Evolutionary conservation across 2,888 invertebrate genomes (phyloP).

Genomic region (Julus scandinavius): DNA sequence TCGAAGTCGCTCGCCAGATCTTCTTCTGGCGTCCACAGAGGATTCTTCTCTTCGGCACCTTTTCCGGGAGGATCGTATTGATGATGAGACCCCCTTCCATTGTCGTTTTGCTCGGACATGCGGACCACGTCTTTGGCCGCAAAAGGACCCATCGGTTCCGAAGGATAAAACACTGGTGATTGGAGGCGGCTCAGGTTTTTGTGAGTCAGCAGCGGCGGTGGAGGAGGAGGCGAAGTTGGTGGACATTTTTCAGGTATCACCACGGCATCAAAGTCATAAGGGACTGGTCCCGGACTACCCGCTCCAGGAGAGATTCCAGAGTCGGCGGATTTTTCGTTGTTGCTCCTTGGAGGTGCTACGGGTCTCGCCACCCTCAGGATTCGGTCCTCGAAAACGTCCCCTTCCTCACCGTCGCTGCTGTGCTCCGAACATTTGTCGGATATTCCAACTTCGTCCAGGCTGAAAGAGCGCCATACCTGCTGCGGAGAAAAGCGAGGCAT

Average conservation of each 20-base stretch:
- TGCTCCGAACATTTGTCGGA: slow-evolving; percentile 53
- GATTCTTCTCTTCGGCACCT: slow-evolving; percentile 63
- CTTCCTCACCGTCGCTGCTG: slow-evolving; percentile 61
- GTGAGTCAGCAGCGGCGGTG: not conserved
- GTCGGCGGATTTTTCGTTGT: slow-evolving; percentile 81
- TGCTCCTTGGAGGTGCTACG: slow-evolving; percentile 62
- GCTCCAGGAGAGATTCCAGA: slow-evolving; percentile 86
- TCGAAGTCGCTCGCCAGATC: slow-evolving; percentile 85
- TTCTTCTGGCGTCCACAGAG: slow-evolving; percentile 83
- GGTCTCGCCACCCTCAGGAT: slow-evolving; percentile 63
- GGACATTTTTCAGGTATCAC: slow-evolving; percentile 56
- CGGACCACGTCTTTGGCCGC: slow-evolving; percentile 61
- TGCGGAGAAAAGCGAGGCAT: slow-evolving; percentile 85
- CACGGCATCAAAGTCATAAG: slow-evolving; percentile 55
- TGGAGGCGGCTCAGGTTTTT: slow-evolving; percentile 58
- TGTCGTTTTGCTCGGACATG: slow-evolving; percentile 60
- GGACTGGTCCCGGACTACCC: slow-evolving; percentile 68
- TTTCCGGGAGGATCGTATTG: not conserved
- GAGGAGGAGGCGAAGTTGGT: not conserved
- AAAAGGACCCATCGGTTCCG: slow-evolving; percentile 61
- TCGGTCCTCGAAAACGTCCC: slow-evolving; percentile 63
- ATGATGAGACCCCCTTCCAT: slow-evolving; percentile 40
- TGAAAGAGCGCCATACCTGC: slow-evolving; percentile 80
- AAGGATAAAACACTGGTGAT: slow-evolving; percentile 58
- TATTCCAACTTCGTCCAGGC: slow-evolving; percentile 59